Evolutionary conservation across 1,140 invertebrate species (phyloP).

Genomic region (Eubasilissa regina): DNA sequence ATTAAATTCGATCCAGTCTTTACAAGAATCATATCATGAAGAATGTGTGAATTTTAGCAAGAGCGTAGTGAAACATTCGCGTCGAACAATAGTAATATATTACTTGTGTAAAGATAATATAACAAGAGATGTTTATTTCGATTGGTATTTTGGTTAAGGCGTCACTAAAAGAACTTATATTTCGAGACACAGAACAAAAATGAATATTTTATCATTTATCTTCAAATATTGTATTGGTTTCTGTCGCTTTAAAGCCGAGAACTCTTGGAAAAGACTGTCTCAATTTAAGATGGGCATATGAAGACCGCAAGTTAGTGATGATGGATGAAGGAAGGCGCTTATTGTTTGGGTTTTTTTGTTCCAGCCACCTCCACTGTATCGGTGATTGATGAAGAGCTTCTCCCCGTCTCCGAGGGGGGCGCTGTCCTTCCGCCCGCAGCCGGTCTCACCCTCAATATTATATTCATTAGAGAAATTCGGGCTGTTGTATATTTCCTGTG

Average conservation of each 20-base stretch:
- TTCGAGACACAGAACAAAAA: too few relatives aligned
- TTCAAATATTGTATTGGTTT: too few relatives aligned
- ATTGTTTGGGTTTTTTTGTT: slow-evolving; percentile 53
- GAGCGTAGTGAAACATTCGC: too few relatives aligned
- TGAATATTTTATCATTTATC: too few relatives aligned
- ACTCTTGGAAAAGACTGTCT: slow-evolving; percentile 15
- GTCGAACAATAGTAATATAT: too few relatives aligned
- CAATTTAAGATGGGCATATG: slow-evolving; percentile 22
- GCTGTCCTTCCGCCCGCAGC: neutral
- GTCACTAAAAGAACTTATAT: too few relatives aligned
- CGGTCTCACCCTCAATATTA: neutral
- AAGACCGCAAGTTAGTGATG: slow-evolving; percentile 40
- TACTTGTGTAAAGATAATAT: too few relatives aligned
- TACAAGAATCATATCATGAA: too few relatives aligned
- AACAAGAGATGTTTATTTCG: too few relatives aligned
- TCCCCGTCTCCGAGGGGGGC: neutral
- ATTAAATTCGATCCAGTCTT: too few relatives aligned
- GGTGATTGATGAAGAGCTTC: slow-evolving; percentile 48
- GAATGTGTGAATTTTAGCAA: too few relatives aligned
- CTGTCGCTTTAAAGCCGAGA: neutral
- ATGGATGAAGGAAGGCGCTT: slow-evolving; percentile 46
- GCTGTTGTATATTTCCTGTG: neutral
- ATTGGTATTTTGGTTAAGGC: too few relatives aligned
- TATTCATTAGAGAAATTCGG: slow-evolving; percentile 16
- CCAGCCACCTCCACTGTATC: slow-evolving; percentile 39